Evolutionary conservation across 1,140 invertebrate genomes (phyloP), one percentile per base, ranked within the genome.

Genomic region (Drosophila dunni): DNA sequence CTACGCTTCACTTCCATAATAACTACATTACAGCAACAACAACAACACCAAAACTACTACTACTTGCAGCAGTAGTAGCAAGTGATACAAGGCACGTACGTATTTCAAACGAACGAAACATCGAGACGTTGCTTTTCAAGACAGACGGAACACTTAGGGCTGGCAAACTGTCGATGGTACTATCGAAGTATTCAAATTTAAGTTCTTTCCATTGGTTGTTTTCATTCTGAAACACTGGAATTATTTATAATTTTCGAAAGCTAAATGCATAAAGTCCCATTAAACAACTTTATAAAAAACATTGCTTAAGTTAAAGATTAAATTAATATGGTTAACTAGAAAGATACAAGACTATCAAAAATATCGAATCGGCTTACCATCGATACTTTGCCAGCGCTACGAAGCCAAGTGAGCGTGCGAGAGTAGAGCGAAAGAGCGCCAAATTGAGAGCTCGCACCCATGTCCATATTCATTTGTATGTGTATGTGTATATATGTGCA

Each of bases 61-160:
- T 56, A 76, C 58, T 62, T 56, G 50, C 54, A 65, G 63, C 44
- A 84, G 17, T 53, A 58, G 69, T 58, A 70, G 67, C 74, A 84
- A 82, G 81, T 89, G 84, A 89, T 89, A 89, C 78, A 81, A 73
- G 78, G 84, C 84, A 89, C 84, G 84, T 89, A 89, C 84, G 56
- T 66, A 63, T 70, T 70, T 70, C 40, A 78, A 78, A 62, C 70
- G 68, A 66, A 80, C 70, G 68, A 66, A 80, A 73, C 61, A 63
- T 70, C 84, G 84, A 83, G 84, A 82, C 63, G 33, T 44, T 70
- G 57, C 34, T 62, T 62, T 71, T 58, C 40, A 68, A 73, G 48
- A 72, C 10, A 29, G 6, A 29, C 24, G 24, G 24, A 29, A 6
- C 24, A 29, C 3, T 29, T 29, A 29, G 24, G 24, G 24, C 24